Percentiles rank a stretch among this genome's conserved stretches.
Conservation (phyloP, 2,113 vertebrate genomes). For the Glaucomys volans region DNA sequence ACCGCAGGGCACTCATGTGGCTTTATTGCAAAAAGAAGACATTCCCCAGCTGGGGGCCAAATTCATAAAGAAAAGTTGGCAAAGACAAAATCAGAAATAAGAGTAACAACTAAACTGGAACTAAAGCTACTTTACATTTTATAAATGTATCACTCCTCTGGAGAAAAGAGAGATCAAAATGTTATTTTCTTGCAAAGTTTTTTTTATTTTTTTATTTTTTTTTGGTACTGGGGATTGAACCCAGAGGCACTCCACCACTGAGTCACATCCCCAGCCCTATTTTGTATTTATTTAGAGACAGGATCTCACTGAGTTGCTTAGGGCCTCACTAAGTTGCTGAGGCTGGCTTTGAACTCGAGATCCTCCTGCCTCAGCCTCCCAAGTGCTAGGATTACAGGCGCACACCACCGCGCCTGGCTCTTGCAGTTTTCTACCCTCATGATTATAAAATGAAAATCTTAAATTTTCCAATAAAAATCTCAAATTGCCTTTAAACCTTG, state of each 20-base stretch:
- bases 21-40: neutral
- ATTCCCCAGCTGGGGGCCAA: neutral
- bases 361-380: too few relatives aligned
- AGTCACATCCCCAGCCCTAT: too few relatives aligned
- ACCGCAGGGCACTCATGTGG: neutral
- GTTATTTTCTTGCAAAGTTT: neutral
- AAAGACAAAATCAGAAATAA: neutral
- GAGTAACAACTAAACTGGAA: neutral
- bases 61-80: neutral
- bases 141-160: neutral
- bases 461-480: neutral
- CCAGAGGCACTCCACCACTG: too few relatives aligned
- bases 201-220: too few relatives aligned
- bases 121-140: neutral
- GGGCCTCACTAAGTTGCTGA: too few relatives aligned
- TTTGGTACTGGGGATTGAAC: too few relatives aligned
- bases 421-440: neutral
- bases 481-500: neutral
- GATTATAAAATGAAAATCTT: neutral
- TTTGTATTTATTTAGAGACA: too few relatives aligned
- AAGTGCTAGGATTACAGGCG: too few relatives aligned
- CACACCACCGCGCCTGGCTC: too few relatives aligned
- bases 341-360: too few relatives aligned
- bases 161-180: constrained; percentile 12
- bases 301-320: too few relatives aligned